These are phyloP conservation scores for Macrostomum cliftonense DNA, from an alignment of 2,888 invertebrate genomes.

Conservation along the genomic window DNA sequence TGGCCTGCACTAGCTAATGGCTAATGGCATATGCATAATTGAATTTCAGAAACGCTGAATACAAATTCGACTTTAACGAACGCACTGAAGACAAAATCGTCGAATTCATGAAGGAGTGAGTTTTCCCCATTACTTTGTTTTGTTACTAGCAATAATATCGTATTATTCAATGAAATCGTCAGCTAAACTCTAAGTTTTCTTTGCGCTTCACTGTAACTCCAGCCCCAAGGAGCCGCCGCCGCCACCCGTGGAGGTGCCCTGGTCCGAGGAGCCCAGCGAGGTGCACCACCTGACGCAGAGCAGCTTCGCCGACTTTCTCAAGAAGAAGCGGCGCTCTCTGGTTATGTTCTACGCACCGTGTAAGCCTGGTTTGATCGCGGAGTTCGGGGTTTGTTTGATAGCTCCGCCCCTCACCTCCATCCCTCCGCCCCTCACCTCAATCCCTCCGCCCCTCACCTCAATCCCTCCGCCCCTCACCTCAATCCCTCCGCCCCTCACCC, in stretches of 20 bases:
- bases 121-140: too few relatives aligned
- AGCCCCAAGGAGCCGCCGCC: conserved; percentile 58
- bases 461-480: neutral
- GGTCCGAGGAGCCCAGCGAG: conserved; percentile 54
- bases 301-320: conserved; percentile 53
- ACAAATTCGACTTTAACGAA: conserved; percentile 57
- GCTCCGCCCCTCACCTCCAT: too few relatives aligned
- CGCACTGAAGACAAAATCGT: conserved; percentile 58
- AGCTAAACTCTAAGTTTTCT: too few relatives aligned
- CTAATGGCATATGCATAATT: too few relatives aligned
- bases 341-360: conserved; percentile 83
- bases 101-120: conserved; percentile 56
- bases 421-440: too few relatives aligned
- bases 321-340: conserved; percentile 65
- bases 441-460: too few relatives aligned
- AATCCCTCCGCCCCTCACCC: neutral
- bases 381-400: too few relatives aligned
- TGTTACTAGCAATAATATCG: too few relatives aligned
- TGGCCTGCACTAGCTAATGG: too few relatives aligned
- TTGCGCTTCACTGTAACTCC: too few relatives aligned
- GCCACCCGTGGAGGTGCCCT: conserved; percentile 57
- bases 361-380: conserved; percentile 41
- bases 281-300: conserved; percentile 58
- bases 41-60: conserved; percentile 45
- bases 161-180: neutral